phyloP scores from a whole-genome alignment of 2,888 invertebrate species.

The Euphydryas editha region DNA sequence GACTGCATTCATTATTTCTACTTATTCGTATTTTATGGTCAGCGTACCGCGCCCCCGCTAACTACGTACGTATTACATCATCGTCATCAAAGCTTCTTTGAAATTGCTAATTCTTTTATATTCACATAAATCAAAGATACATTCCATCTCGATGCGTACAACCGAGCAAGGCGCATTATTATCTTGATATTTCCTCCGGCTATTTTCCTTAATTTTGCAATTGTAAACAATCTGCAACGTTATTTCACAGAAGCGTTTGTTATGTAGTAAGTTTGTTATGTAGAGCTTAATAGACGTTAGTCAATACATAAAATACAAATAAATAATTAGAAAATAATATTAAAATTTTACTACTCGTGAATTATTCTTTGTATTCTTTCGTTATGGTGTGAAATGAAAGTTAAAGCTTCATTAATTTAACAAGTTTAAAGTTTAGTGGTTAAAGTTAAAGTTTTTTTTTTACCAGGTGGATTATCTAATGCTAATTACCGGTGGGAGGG shows the following conservation, averaged over 20 bases:
- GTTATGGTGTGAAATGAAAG: too few species aligned
- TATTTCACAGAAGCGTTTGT: slow-evolving; percentile 49
- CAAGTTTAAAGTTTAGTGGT: too few species aligned
- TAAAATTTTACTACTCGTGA: neutral
- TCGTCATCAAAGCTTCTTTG: slow-evolving; percentile 35
- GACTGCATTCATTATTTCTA: slow-evolving; percentile 39
- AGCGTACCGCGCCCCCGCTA: slow-evolving; percentile 48
- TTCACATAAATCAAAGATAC: slow-evolving; percentile 36
- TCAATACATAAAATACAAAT: too few species aligned
- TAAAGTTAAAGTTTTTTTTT: neutral
- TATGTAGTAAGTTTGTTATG: too few species aligned
- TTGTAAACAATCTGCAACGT: slow-evolving; percentile 47
- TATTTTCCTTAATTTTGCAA: slow-evolving; percentile 56
- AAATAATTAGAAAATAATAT: neutral
- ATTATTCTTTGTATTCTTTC: too few species aligned
- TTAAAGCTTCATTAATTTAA: too few species aligned
- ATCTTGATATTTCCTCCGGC: slow-evolving; percentile 44
- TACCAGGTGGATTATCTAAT: neutral
- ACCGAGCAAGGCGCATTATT: slow-evolving; percentile 31
- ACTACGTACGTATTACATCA: slow-evolving; percentile 32
- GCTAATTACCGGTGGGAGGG: too few species aligned
- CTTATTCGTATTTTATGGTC: slow-evolving; percentile 36
- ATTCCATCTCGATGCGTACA: slow-evolving; percentile 36
- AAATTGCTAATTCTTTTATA: slow-evolving; percentile 32
- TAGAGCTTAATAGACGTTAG: slow-evolving; percentile 28